Percentiles rank a stretch among this genome's conserved stretches.
phyloP scores from a whole-genome alignment of 2,797 vertebrate species.

The Acipenser transmontanus region DNA sequence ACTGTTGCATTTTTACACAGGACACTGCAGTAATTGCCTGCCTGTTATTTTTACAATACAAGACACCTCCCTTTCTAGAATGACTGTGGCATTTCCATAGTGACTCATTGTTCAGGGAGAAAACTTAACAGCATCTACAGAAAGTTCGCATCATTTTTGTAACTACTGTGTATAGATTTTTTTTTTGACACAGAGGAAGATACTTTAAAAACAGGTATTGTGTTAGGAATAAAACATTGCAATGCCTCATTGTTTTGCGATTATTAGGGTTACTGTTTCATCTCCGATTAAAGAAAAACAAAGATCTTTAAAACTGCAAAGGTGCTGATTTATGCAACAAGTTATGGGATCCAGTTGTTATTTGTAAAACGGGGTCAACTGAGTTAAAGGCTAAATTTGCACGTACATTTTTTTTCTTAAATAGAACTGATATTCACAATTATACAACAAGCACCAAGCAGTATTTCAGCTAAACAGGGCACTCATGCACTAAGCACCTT shows the following conservation, averaged over 20 bases:
- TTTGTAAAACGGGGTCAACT: not conserved
- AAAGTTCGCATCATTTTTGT: not conserved
- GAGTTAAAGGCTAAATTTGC: not conserved
- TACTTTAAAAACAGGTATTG: not conserved
- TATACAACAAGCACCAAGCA: conserved; percentile 1
- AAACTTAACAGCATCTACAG: conserved; percentile 46
- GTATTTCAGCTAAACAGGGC: not conserved
- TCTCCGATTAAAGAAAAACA: no score
- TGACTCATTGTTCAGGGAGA: conserved; percentile 35
- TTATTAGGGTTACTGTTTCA: no score
- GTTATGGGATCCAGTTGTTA: not conserved
- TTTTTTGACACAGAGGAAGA: not conserved
- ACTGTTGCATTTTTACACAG: conserved; percentile 49
- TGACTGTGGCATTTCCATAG: conserved; percentile 36
- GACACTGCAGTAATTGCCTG: conserved; percentile 52
- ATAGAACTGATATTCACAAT: conserved; percentile 3
- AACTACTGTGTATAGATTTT: not conserved
- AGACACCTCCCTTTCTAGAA: conserved; percentile 21
- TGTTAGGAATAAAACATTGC: no score
- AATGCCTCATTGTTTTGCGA: no score
- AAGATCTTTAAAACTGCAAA: no score
- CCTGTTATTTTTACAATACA: conserved; percentile 50
- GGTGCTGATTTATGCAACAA: no score
- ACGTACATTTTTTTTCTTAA: not conserved
- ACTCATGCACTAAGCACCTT: conserved; percentile 1